Evolutionary conservation across 2,888 invertebrate species (phyloP).

Genomic region (Drosophila trichaetosa): DNA sequence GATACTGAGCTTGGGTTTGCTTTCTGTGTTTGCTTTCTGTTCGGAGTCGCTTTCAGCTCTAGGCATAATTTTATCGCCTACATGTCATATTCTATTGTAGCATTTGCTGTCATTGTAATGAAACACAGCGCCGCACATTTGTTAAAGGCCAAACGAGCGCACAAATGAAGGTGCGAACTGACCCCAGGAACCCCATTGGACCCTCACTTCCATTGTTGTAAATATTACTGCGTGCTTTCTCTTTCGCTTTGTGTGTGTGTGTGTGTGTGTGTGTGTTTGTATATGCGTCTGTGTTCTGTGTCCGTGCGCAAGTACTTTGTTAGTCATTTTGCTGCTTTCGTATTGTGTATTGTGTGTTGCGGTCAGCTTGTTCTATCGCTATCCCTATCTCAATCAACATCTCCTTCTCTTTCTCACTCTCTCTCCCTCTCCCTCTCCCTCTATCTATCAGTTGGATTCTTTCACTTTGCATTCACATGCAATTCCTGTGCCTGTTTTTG

Average conservation of each 20-base stretch:
- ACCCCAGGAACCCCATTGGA: slow-evolving; percentile 50
- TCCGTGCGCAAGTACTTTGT: slow-evolving; percentile 30
- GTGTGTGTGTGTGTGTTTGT: slow-evolving; percentile 2
- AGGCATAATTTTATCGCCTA: slow-evolving; percentile 79
- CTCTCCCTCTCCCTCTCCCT: not conserved
- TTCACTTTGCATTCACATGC: slow-evolving; percentile 62
- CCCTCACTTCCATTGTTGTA: slow-evolving; percentile 56
- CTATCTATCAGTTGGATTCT: not conserved
- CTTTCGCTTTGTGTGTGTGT: not conserved
- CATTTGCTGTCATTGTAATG: slow-evolving; percentile 76
- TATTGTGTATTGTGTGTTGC: slow-evolving; percentile 53
- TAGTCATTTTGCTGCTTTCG: slow-evolving; percentile 47
- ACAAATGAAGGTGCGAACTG: slow-evolving; percentile 77
- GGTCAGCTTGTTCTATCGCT: slow-evolving; percentile 63
- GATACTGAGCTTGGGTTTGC: slow-evolving; percentile 1
- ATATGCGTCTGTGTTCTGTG: not conserved
- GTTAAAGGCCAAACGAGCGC: slow-evolving; percentile 71
- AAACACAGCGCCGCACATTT: slow-evolving; percentile 70
- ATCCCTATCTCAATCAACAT: slow-evolving; percentile 21
- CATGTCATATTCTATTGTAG: slow-evolving; percentile 81
- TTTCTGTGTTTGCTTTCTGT: slow-evolving; percentile 21
- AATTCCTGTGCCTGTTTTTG: slow-evolving; percentile 74
- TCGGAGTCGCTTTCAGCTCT: slow-evolving; percentile 30
- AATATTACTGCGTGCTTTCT: slow-evolving; percentile 50
- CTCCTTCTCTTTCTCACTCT: not conserved